Base-by-base conservation (phyloP, 2,888 invertebrate species). In the Volucella inanis region DNA sequence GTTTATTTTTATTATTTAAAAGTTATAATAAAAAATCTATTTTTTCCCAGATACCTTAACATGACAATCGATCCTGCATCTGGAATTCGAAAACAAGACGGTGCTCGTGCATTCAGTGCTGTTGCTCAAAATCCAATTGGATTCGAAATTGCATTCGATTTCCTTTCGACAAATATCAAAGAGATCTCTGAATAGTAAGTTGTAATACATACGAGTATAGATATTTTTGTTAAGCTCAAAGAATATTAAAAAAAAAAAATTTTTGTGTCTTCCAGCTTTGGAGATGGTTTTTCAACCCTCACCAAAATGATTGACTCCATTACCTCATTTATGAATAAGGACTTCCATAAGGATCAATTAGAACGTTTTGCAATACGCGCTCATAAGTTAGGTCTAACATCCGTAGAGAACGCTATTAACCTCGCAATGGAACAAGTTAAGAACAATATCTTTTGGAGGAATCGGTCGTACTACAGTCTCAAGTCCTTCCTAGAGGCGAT, bases 31-130 rank as follows among this genome's bases (percentile, higher is more conserved):
- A 31, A 31, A 31, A 8, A 1, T 41, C 11, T 75, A 12, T 14
- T 39, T 22, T 22, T 39, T 41, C 38, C 38, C 80, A 94, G 94
- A 88, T 93, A 93, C 88, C 89, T 94, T 18, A 92, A 92, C 79
- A 92, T 93, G 92, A 92, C 93, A 18, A 90, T 93, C 55, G 92
- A 91, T 68, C 89, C 93, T 0, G 90, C 92, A 8, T 93, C 93
- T 59, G 94, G 93, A 72, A 94, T 95, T 65, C 90, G 94, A 55
- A 94, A 94, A 87, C 94, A 95, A 89, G 95, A 95, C 89, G 94
- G 94, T 12, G 92, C 92, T 55, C 90, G 92, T 54, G 94, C 94
- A 11, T 94, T 95, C 87, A 90, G 91, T 71, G 92, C 94, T 0
- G 94, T 95, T 0, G 94, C 94, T 1, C 90, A 90, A 59, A 94